Percentiles rank a stretch among this genome's conserved stretches.
phyloP scores from a whole-genome alignment of 1,140 invertebrate species.

The Drosophila sp. region DNA sequence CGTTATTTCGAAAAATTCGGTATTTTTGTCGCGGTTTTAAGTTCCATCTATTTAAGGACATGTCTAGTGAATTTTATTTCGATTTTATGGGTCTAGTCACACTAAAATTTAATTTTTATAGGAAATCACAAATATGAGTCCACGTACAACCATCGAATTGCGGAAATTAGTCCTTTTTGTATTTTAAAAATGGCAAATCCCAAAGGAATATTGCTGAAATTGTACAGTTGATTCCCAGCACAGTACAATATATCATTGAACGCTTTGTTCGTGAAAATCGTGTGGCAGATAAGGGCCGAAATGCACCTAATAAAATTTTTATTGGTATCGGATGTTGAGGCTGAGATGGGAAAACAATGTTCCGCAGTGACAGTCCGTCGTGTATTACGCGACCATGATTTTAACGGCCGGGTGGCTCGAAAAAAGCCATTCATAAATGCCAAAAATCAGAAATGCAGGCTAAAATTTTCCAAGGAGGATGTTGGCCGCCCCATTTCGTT shows the following conservation, averaged over 20 bases:
- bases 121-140: not conserved
- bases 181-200: conserved; percentile 25
- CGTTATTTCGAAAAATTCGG: too few relatives aligned
- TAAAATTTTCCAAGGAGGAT: not conserved
- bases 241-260: conserved; percentile 32
- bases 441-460: not conserved
- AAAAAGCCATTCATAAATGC: not conserved
- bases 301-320: conserved; percentile 44
- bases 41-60: not conserved
- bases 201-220: conserved; percentile 18
- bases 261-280: conserved; percentile 30
- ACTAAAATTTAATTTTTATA: not conserved
- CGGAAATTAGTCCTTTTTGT: conserved; percentile 19
- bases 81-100: not conserved
- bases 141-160: too few relatives aligned
- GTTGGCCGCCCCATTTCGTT: not conserved
- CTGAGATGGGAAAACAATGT: not conserved
- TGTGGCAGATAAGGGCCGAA: conserved; percentile 15
- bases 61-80: not conserved
- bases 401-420: too few relatives aligned
- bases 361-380: not conserved
- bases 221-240: conserved; percentile 18
- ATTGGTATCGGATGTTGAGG: not conserved
- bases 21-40: too few relatives aligned
- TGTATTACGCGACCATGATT: not conserved